Conservation (phyloP, 2,888 invertebrate species). For the Caenorhabditis uteleia region DNA sequence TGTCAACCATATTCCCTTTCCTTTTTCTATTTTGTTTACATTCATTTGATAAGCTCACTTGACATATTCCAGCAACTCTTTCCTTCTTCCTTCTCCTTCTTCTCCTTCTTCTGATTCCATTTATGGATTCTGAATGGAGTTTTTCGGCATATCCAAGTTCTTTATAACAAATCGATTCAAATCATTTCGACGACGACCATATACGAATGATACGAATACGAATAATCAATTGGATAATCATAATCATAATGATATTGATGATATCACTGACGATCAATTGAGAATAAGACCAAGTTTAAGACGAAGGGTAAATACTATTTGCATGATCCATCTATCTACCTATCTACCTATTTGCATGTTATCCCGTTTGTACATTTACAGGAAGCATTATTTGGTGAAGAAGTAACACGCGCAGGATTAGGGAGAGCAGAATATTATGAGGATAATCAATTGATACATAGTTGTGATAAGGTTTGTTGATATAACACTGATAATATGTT, state of each 20-base stretch:
- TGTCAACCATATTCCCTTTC: no score
- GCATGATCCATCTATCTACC: neutral
- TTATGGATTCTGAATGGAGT: slow-evolving; percentile 17
- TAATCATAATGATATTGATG: slow-evolving; percentile 9
- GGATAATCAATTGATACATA: slow-evolving; percentile 22
- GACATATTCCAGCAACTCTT: neutral
- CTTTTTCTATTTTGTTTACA: neutral
- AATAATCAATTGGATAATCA: slow-evolving; percentile 2
- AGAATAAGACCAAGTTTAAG: slow-evolving; percentile 4
- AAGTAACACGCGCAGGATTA: slow-evolving; percentile 39
- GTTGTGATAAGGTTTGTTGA: slow-evolving; percentile 37
- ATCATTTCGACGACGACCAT: neutral
- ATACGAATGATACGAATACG: neutral
- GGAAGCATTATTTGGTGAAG: slow-evolving; percentile 42
- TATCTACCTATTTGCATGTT: no score
- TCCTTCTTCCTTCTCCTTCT: neutral
- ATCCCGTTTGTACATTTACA: slow-evolving; percentile 16
- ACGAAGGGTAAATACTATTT: slow-evolving; percentile 11
- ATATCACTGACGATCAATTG: slow-evolving; percentile 12
- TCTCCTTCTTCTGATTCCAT: neutral
- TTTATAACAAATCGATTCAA: slow-evolving; percentile 8
- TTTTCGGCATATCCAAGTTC: slow-evolving; percentile 38
- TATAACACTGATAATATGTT: neutral
- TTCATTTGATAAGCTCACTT: neutral
- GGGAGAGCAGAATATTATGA: slow-evolving; percentile 39